These are phyloP conservation scores for Latrodectus hesperus DNA, from an alignment of 2,888 invertebrate species.

Conservation along the genomic window DNA sequence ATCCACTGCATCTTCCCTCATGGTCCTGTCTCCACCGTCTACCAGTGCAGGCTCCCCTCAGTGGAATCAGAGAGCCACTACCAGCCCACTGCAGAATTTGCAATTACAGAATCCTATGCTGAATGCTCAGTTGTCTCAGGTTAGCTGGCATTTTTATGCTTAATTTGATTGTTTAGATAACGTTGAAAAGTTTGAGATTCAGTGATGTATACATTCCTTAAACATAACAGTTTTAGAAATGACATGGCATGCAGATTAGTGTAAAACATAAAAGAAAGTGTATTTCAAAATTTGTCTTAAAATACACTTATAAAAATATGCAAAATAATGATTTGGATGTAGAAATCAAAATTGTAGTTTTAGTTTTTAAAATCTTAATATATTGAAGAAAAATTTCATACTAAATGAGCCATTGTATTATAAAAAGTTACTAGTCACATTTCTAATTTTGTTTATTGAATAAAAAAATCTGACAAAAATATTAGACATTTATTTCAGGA, in stretches of 20 bases:
- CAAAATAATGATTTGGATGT: neutral
- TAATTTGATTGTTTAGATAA: too few relatives aligned
- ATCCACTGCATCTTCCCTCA: constrained; percentile 29
- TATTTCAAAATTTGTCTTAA: neutral
- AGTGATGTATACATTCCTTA: too few relatives aligned
- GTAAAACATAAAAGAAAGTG: neutral
- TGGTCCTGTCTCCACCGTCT: constrained; percentile 57
- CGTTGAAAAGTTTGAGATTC: too few relatives aligned
- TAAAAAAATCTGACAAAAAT: too few relatives aligned
- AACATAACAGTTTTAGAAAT: too few relatives aligned
- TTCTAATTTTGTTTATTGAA: too few relatives aligned
- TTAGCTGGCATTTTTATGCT: neutral
- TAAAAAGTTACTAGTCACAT: too few relatives aligned
- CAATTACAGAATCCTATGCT: constrained; percentile 87
- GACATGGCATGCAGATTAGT: neutral
- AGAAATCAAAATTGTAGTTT: too few relatives aligned
- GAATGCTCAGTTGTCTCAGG: constrained; percentile 87
- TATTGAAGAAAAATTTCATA: too few relatives aligned
- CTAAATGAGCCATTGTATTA: too few relatives aligned
- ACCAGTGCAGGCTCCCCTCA: constrained; percentile 33
- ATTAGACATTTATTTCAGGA: too few relatives aligned
- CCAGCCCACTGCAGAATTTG: constrained; percentile 66
- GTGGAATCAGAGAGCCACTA: constrained; percentile 46
- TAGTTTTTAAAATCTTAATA: too few relatives aligned
- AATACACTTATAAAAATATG: neutral